phyloP scores from a whole-genome alignment of 2,888 invertebrate species.

The Aleiodes leptofemur region DNA sequence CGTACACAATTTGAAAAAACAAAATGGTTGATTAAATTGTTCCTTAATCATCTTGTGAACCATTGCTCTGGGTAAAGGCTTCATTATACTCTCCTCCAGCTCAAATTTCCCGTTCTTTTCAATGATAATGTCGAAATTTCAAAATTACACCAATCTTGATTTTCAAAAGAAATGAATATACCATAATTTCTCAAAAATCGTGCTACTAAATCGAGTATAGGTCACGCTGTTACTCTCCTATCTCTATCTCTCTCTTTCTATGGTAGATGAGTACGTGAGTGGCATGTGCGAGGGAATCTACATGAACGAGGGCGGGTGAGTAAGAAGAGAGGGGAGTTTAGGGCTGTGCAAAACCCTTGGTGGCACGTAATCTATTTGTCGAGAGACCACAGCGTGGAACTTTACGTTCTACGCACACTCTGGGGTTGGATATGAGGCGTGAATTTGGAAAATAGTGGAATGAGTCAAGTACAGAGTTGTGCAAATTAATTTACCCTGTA shows the following conservation, averaged over 20 bases:
- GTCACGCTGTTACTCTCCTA: constrained; percentile 32
- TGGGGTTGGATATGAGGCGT: constrained; percentile 51
- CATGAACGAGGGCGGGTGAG: constrained; percentile 54
- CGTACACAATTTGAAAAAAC: no score
- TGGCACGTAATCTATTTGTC: constrained; percentile 75
- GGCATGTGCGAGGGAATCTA: constrained; percentile 68
- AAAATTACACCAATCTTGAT: constrained; percentile 11
- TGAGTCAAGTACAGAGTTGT: not conserved
- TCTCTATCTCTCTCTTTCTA: constrained; percentile 16
- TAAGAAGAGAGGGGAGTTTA: constrained; percentile 57
- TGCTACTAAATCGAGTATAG: constrained; percentile 42
- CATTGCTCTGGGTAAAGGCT: no score
- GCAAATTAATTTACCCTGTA: constrained; percentile 4
- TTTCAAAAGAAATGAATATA: not conserved
- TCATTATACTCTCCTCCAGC: no score
- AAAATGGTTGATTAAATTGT: no score
- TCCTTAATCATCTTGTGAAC: no score
- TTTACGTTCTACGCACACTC: constrained; percentile 54
- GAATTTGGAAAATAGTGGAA: constrained; percentile 36
- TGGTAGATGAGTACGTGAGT: constrained; percentile 74
- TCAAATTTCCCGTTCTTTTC: no score
- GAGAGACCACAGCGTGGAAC: constrained; percentile 68
- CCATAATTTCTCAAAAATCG: constrained; percentile 9
- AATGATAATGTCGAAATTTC: constrained; percentile 33
- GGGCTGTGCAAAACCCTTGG: constrained; percentile 57